Evolutionary conservation across 2,797 vertebrate genomes (phyloP), one percentile per base, ranked within the genome.

Genomic region (Nothura maculosa): DNA sequence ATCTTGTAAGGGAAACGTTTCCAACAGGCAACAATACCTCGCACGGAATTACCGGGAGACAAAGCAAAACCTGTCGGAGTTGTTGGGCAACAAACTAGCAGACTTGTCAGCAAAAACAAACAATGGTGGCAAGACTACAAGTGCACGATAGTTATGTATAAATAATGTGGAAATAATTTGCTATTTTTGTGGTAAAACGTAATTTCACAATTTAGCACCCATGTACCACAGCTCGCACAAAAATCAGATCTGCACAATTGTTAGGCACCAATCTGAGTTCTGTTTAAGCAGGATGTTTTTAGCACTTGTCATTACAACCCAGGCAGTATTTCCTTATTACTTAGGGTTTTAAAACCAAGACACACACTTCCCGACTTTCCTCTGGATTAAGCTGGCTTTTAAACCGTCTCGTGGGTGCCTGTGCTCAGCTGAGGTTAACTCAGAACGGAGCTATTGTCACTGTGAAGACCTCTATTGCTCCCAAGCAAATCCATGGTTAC

Each of bases 21-120:
- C 92, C 79, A 96, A 85, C 78, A 38, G 47, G 76, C 68, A 92
- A 85, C 80, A 91, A 85, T 88, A 92, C 70, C 85, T 89, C 77
- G 67, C 60, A 34, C 1, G 78, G 70, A 91, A 96, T 69, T 92
- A 90, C 88, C 92, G 93, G 69, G 85, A 95, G 94, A 92, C 92
- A 92, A 93, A 93, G 92, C 93, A 96, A 96, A 96, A 96, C 95
- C 95, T 92, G 94, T 94, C 87, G 73, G 94, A 92, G 96, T 94
- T 95, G 95, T 96, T 93, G 87, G 77, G 93, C 94, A 96, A 96
- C 93, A 92, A 96, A 92, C 87, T 89, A 93, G 83, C 92, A 93
- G 93, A 83, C 85, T 70, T 92, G 93, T 96, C 95, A 96, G 95
- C 95, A 93, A 94, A 96, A 96, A 72, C 81, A 94, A 96, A 95